These are phyloP conservation scores for Lepilemur ruficaudatus DNA, from an alignment of 2,797 vertebrate genomes.

Conservation along the genomic window DNA sequence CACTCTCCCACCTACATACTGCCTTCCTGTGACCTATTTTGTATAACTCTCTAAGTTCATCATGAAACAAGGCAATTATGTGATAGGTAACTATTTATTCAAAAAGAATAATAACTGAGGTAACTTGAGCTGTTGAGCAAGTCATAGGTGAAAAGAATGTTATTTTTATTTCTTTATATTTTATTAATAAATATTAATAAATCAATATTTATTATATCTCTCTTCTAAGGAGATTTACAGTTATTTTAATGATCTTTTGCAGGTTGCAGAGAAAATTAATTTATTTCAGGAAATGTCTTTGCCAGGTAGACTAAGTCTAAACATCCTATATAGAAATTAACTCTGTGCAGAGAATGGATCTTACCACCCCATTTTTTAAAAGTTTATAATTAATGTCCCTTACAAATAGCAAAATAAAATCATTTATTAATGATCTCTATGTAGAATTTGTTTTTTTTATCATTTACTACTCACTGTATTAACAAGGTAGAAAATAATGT, in stretches of 20 bases:
- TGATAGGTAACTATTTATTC: slow-evolving; percentile 7
- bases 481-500: background rate
- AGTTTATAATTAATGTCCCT: background rate
- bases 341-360: background rate
- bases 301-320: background rate
- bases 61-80: background rate
- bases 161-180: background rate
- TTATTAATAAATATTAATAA: no score
- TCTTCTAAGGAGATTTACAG: background rate
- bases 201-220: background rate
- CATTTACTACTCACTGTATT: background rate
- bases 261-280: background rate
- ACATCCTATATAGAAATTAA: background rate
- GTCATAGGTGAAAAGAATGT: background rate
- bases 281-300: slow-evolving; percentile 36
- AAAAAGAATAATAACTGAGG: slow-evolving; percentile 15
- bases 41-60: slow-evolving; percentile 38
- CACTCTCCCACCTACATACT: background rate
- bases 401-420: slow-evolving; percentile 42
- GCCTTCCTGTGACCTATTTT: background rate
- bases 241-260: slow-evolving; percentile 28
- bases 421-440: background rate
- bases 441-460: background rate
- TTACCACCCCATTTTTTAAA: background rate
- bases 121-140: background rate